Evolutionary conservation across 30 jellyfish, hydroid and myxozoan genomes (phyloP), one percentile per base, ranked within the genome.

Genomic region (Chrysaora quinquecirrha): DNA sequence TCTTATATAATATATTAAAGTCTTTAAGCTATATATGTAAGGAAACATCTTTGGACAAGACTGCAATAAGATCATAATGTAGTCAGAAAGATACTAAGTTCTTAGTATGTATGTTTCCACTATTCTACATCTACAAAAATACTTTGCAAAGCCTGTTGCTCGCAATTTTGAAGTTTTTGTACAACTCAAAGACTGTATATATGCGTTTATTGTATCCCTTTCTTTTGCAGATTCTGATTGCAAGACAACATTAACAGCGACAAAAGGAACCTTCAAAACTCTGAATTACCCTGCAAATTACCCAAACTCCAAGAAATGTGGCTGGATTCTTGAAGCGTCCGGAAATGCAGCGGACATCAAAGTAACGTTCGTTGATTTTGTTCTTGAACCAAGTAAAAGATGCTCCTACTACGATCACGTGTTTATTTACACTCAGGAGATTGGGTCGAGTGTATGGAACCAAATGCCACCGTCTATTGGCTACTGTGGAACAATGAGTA

Each of bases 371-470:
- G 62, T 25, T 18, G 90, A 85, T 56, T 91, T 91, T 43, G 73
- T 50, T 16, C 64, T 91, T 30, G 98, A 91, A 82, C 87, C 95
- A 2, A 85, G 84, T 74, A 85, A 91, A 80, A 74, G 96, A 18
- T 91, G 98, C 70, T 35, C 91, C n/a, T 21, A 50, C 30, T 91
- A 76, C 48, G 98, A 91, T 30, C 91, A 91, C 82, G 94, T 91
- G 63, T 76, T 72, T 82, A 28, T 91, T 18, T 91, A 78, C 76
- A 68, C 78, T 4, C 96, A 91, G 72, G 48, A 73, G 9, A 33
- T 67, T 52, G 98, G 96, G 63, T 64, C 89, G 66, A 34, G 52
- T 29, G 76, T 20, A 0, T 90, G 97, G 97, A 69, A 64, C 30
- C 85, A 77, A 76, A 54, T 80, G 83, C 71, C 77, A 1, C 84